A percentile compares a stretch with the other conserved stretches of the same genome.
Evolutionary conservation across 2,888 invertebrate species (phyloP).

Genomic region (Torymus auratus): DNA sequence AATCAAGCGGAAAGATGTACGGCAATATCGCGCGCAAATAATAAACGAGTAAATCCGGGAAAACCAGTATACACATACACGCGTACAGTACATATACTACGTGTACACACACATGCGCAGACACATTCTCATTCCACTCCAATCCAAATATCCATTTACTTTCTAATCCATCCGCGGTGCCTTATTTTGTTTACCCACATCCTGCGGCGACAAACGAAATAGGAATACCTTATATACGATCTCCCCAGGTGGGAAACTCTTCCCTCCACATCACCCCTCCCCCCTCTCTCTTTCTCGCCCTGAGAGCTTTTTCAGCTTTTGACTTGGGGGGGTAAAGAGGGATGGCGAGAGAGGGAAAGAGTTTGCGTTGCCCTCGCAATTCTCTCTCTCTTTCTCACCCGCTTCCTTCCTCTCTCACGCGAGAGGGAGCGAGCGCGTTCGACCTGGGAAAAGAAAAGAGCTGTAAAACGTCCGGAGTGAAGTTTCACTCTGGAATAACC

Average conservation of each 20-base stretch:
- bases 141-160: constrained; percentile 29
- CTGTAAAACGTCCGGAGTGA: too few relatives aligned
- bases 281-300: neutral
- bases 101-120: too few relatives aligned
- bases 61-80: too few relatives aligned
- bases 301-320: constrained; percentile 33
- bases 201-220: constrained; percentile 24
- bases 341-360: neutral
- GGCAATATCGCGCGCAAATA: too few relatives aligned
- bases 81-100: too few relatives aligned
- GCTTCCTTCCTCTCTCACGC: too few relatives aligned
- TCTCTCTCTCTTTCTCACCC: neutral
- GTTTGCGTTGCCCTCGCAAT: constrained; percentile 9
- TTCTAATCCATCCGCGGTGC: constrained; percentile 13
- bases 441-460: too few relatives aligned
- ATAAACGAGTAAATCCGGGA: too few relatives aligned
- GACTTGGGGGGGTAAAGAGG: neutral
- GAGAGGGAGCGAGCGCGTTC: too few relatives aligned
- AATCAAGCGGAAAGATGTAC: too few relatives aligned
- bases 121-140: neutral
- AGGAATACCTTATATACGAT: neutral
- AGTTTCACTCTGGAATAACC: too few relatives aligned
- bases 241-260: constrained; percentile 5
- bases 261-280: neutral
- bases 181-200: constrained; percentile 34